Evolutionary conservation across 2,888 invertebrate species (phyloP).

Genomic region (Zele albiditarsus): DNA sequence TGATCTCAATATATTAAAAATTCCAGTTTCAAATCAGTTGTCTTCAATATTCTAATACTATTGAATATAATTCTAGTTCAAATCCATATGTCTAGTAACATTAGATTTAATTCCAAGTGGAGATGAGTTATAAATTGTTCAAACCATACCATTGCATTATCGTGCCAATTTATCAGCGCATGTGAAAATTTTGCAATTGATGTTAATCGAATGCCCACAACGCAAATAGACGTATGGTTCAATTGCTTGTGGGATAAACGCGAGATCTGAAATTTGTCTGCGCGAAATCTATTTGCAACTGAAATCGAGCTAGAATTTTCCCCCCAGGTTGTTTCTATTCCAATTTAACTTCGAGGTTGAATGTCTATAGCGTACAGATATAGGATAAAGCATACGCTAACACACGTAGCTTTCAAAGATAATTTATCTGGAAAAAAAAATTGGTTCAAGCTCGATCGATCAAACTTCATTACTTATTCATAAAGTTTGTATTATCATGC

Average conservation of each 20-base stretch:
- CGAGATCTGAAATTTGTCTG: neutral
- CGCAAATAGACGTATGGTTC: neutral
- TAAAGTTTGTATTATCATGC: neutral
- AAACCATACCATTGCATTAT: neutral
- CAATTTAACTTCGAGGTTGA: neutral
- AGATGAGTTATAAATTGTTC: too few relatives aligned
- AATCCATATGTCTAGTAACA: too few relatives aligned
- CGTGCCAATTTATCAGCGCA: neutral
- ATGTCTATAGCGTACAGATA: neutral
- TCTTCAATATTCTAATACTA: too few relatives aligned
- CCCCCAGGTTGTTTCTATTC: neutral
- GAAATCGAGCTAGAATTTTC: neutral
- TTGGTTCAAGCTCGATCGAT: slow-evolving; percentile 1
- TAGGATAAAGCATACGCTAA: neutral
- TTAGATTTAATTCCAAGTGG: too few relatives aligned
- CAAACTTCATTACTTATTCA: slow-evolving; percentile 2
- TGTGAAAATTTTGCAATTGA: neutral
- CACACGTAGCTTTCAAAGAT: neutral
- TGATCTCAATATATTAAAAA: neutral
- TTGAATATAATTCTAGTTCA: too few relatives aligned
- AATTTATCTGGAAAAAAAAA: slow-evolving; percentile 3
- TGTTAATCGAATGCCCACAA: neutral
- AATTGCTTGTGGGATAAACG: neutral
- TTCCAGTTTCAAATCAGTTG: neutral
- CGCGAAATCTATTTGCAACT: neutral